These are phyloP conservation scores for Novumbra hubbsi DNA, from an alignment of 2,797 vertebrate species.

Conservation along the genomic window DNA sequence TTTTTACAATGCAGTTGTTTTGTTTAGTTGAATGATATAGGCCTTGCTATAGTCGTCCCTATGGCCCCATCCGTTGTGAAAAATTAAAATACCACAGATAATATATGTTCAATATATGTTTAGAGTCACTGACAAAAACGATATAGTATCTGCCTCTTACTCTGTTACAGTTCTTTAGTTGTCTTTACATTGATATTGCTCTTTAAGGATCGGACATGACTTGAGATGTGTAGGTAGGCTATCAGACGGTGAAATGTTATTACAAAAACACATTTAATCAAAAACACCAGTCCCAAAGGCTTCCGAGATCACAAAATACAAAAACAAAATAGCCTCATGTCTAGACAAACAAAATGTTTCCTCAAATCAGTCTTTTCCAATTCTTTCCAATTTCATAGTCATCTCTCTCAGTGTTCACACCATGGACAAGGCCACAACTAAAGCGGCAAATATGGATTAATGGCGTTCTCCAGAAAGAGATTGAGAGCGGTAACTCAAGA, in stretches of 20 bases:
- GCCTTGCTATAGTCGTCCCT: neutral
- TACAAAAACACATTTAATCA: neutral
- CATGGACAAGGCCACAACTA: neutral
- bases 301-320: neutral
- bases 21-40: too few species aligned
- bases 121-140: neutral
- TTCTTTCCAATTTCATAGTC: neutral
- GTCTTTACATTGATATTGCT: conserved; percentile 9
- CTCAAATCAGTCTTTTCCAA: neutral
- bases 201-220: neutral
- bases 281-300: neutral
- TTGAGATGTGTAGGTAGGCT: neutral
- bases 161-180: conserved; percentile 1
- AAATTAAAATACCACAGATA: neutral
- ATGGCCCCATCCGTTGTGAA: neutral
- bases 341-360: neutral
- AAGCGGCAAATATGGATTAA: neutral
- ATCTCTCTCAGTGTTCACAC: neutral
- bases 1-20: too few species aligned
- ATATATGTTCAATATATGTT: conserved; percentile 11
- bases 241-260: conserved; percentile 5
- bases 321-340: neutral
- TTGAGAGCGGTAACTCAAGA: neutral
- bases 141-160: conserved; percentile 5
- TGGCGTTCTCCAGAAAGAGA: neutral